These are phyloP conservation scores for Habrosyne pyritoides DNA, from an alignment of 2,888 invertebrate species.

Conservation along the genomic window DNA sequence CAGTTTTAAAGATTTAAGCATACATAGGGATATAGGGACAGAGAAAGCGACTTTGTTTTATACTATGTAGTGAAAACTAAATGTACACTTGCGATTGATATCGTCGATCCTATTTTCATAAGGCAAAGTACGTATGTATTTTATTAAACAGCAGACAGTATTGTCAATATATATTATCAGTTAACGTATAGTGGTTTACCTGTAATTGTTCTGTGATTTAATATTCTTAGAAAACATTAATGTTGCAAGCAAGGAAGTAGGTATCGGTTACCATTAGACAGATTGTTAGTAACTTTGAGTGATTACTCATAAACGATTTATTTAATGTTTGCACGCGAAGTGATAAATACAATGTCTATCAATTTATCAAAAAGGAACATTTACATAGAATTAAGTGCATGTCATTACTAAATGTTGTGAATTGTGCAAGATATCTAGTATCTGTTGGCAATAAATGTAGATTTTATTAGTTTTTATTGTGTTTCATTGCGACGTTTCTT, in stretches of 20 bases:
- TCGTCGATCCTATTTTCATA: background rate
- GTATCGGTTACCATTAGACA: slow-evolving; percentile 63
- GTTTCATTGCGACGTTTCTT: slow-evolving; percentile 42
- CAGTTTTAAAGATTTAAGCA: too few species aligned
- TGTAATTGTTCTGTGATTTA: slow-evolving; percentile 48
- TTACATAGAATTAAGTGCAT: slow-evolving; percentile 60
- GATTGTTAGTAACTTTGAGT: slow-evolving; percentile 61
- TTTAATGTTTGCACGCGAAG: slow-evolving; percentile 73
- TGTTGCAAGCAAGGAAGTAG: slow-evolving; percentile 56
- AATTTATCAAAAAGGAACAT: slow-evolving; percentile 59
- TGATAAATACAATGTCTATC: slow-evolving; percentile 53
- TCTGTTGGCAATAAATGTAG: slow-evolving; percentile 50
- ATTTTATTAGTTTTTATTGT: slow-evolving; percentile 47
- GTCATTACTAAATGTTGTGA: slow-evolving; percentile 54
- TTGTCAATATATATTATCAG: too few species aligned
- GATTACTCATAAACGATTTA: slow-evolving; percentile 64
- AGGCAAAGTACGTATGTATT: too few species aligned
- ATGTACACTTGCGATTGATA: background rate
- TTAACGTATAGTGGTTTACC: slow-evolving; percentile 30
- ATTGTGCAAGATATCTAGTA: slow-evolving; percentile 53
- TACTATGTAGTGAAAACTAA: too few species aligned
- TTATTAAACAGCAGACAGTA: too few species aligned
- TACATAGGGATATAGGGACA: too few species aligned
- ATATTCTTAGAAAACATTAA: slow-evolving; percentile 43
- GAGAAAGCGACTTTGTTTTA: too few species aligned